These are phyloP conservation scores for Semicossyphus pulcher DNA, from an alignment of 2,113 vertebrate species.

Conservation along the genomic window DNA sequence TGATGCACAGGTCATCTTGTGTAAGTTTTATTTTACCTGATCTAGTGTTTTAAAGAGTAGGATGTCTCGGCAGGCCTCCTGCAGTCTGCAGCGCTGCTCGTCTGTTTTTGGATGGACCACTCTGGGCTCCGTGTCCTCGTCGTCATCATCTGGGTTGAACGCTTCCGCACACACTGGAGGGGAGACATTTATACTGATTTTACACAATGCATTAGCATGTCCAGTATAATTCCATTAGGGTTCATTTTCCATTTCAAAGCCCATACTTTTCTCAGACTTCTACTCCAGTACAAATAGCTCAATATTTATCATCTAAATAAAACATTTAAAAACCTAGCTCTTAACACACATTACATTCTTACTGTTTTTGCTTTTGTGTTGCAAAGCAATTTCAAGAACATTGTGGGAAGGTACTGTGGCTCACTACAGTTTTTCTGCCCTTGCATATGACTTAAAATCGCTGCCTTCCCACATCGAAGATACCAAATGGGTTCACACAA, in stretches of 20 bases:
- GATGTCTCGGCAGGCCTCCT: conserved; percentile 98
- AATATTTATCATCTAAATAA: too few species aligned
- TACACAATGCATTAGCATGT: neutral
- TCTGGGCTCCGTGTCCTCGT: conserved; percentile 96
- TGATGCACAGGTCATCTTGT: neutral
- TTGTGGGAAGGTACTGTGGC: too few species aligned
- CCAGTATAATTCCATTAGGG: neutral
- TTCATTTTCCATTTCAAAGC: neutral
- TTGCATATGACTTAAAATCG: too few species aligned
- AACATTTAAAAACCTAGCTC: too few species aligned
- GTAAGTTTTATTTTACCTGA: conserved; percentile 84
- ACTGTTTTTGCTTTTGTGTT: too few species aligned
- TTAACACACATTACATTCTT: too few species aligned
- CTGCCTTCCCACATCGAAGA: too few species aligned
- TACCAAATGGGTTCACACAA: too few species aligned
- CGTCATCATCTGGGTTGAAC: conserved; percentile 97
- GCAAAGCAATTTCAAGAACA: too few species aligned
- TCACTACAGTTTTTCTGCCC: too few species aligned
- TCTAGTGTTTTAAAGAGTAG: conserved; percentile 98
- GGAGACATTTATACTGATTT: neutral
- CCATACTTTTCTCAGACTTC: too few species aligned
- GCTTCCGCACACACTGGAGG: conserved; percentile 94
- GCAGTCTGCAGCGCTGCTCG: conserved; percentile 94
- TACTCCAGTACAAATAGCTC: too few species aligned
- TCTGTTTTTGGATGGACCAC: conserved; percentile 98